phyloP scores from a whole-genome alignment of 2,113 vertebrate genomes.

The Tupaia tana region DNA sequence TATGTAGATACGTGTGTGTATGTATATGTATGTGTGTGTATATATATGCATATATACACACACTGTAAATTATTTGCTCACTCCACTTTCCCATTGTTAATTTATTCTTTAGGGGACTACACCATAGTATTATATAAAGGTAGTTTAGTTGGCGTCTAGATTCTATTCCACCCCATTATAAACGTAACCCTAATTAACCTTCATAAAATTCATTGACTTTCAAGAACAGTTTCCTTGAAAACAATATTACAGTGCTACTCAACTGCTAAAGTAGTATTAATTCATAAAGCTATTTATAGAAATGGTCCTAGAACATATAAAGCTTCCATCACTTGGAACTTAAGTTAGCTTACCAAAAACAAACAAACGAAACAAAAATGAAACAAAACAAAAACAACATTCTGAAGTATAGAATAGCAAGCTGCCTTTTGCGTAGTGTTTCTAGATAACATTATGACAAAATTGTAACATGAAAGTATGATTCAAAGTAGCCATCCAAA shows the following conservation, averaged over 20 bases:
- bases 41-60: neutral
- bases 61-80: neutral
- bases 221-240: constrained; percentile 82
- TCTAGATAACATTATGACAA: neutral
- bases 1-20: neutral
- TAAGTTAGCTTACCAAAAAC: constrained; percentile 20
- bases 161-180: constrained; percentile 78
- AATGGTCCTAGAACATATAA: constrained; percentile 83
- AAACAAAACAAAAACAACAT: neutral
- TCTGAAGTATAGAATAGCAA: constrained; percentile 22
- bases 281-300: constrained; percentile 82
- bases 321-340: constrained; percentile 69
- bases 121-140: constrained; percentile 70
- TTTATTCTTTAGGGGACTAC: constrained; percentile 70
- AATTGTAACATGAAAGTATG: neutral
- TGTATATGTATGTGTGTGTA: neutral
- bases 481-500: neutral
- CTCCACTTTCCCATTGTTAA: constrained; percentile 60
- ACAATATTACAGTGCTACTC: constrained; percentile 78
- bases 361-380: too few relatives aligned
- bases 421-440: neutral
- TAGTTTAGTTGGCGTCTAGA: constrained; percentile 68
- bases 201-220: constrained; percentile 83
- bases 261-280: constrained; percentile 76
- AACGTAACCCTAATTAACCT: constrained; percentile 87